Percentiles rank a stretch among this genome's conserved stretches.
Evolutionary conservation across 2,113 vertebrate genomes (phyloP).

Genomic region (Notothenia coriiceps): DNA sequence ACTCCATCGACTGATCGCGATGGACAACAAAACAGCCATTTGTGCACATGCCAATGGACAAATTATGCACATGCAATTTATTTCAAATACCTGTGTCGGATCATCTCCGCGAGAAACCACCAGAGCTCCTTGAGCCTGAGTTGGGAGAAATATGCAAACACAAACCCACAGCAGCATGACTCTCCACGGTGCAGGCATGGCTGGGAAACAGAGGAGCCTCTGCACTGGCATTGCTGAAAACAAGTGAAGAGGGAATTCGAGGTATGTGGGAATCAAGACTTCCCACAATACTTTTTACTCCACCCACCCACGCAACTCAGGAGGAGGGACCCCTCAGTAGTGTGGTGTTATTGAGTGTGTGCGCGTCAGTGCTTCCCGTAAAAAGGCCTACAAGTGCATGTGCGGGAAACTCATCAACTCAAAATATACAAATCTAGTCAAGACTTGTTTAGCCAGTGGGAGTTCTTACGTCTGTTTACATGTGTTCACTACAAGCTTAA

Average conservation of each 20-base stretch:
- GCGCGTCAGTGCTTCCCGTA: constrained; percentile 15
- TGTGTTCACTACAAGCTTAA: not conserved
- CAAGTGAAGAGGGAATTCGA: constrained; percentile 37
- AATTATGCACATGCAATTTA: not conserved
- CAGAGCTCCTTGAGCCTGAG: constrained; percentile 40
- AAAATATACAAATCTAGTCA: not conserved
- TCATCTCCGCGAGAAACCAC: constrained; percentile 46
- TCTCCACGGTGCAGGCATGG: constrained; percentile 54
- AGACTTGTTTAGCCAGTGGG: constrained; percentile 8
- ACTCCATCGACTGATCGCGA: no score
- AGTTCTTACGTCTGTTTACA: not conserved
- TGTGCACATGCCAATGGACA: not conserved
- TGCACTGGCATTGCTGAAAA: constrained; percentile 2
- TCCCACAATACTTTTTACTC: constrained; percentile 25
- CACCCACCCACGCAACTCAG: constrained; percentile 24
- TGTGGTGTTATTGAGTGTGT: no score
- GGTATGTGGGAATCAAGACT: constrained; percentile 40
- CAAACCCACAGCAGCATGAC: constrained; percentile 58
- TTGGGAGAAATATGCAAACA: constrained; percentile 39
- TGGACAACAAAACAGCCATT: not conserved
- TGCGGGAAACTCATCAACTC: not conserved
- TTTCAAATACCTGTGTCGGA: constrained; percentile 63
- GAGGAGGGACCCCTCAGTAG: not conserved
- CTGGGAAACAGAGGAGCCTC: not conserved
- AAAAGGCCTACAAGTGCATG: not conserved